A percentile compares a stretch with the other conserved stretches of the same genome.
These are phyloP conservation scores for Eustalomyia histrio DNA, from an alignment of 2,888 invertebrate genomes.

Conservation along the genomic window DNA sequence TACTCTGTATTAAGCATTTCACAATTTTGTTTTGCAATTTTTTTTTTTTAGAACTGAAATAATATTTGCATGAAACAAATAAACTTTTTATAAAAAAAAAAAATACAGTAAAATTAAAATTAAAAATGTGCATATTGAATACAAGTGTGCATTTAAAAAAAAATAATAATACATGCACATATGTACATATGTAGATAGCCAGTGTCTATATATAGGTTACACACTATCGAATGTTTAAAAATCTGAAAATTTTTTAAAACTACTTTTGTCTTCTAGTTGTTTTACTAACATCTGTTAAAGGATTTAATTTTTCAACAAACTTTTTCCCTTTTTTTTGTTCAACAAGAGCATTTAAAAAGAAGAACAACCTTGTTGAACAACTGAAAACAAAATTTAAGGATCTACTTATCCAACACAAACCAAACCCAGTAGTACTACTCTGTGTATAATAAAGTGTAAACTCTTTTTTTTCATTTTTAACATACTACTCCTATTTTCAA, in stretches of 20 bases:
- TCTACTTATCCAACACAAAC: not conserved
- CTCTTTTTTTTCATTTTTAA: not conserved
- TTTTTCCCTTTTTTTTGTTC: not conserved
- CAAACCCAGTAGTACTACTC: not conserved
- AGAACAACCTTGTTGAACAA: not conserved
- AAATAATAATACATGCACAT: no score
- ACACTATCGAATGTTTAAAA: not conserved
- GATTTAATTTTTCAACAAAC: constrained; percentile 1
- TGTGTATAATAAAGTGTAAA: not conserved
- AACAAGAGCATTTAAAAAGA: not conserved
- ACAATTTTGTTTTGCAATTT: no score
- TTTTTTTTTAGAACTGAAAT: no score
- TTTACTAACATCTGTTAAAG: constrained; percentile 4
- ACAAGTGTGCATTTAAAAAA: no score
- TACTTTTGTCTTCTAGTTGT: not conserved
- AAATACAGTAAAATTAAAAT: no score
- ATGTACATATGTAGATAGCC: no score
- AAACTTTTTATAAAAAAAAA: no score
- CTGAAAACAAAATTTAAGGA: constrained; percentile 1
- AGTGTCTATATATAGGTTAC: no score
- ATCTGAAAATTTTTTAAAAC: not conserved
- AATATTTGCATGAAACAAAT: no score
- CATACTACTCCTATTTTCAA: no score
- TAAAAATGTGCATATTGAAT: no score
- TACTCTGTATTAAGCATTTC: no score